A percentile compares a stretch with the other conserved stretches of the same genome.
phyloP scores from a whole-genome alignment of 2,888 invertebrate species.

The Drosophila bunnanda region DNA sequence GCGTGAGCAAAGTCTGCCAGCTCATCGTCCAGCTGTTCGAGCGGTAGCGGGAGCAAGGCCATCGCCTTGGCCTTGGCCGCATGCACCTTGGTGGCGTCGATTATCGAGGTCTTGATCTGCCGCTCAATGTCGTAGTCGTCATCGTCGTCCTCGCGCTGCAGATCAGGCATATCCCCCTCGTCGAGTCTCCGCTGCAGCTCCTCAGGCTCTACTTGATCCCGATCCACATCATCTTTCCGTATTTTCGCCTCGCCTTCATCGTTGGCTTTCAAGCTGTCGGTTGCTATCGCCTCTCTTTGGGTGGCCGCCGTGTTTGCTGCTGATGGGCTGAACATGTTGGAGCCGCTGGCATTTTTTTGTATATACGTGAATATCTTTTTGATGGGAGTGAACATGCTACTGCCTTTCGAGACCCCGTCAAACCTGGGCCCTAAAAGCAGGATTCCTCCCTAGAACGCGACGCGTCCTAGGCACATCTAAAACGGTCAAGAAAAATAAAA shows the following conservation, averaged over 20 bases:
- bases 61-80: slow-evolving; percentile 54
- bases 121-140: slow-evolving; percentile 74
- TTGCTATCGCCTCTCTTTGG: slow-evolving; percentile 6
- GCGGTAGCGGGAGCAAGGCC: slow-evolving; percentile 55
- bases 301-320: slow-evolving; percentile 19
- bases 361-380: slow-evolving; percentile 84
- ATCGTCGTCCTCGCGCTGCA: slow-evolving; percentile 24
- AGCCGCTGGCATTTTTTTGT: slow-evolving; percentile 84
- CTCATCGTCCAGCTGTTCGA: slow-evolving; percentile 47
- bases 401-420: slow-evolving; percentile 24
- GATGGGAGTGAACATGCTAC: slow-evolving; percentile 83
- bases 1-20: slow-evolving; percentile 46
- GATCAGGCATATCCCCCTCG: not conserved
- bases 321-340: slow-evolving; percentile 81
- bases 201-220: slow-evolving; percentile 16
- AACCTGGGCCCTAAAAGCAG: slow-evolving; percentile 16
- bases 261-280: slow-evolving; percentile 39
- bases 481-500: slow-evolving; percentile 1
- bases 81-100: slow-evolving; percentile 74
- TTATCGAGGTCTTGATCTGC: slow-evolving; percentile 80
- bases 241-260: slow-evolving; percentile 27
- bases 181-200: slow-evolving; percentile 11
- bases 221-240: slow-evolving; percentile 1
- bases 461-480: slow-evolving; percentile 21
- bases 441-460: slow-evolving; percentile 9